Evolutionary conservation across 1,140 invertebrate species (phyloP).

Genomic region (Hetaerina americana): DNA sequence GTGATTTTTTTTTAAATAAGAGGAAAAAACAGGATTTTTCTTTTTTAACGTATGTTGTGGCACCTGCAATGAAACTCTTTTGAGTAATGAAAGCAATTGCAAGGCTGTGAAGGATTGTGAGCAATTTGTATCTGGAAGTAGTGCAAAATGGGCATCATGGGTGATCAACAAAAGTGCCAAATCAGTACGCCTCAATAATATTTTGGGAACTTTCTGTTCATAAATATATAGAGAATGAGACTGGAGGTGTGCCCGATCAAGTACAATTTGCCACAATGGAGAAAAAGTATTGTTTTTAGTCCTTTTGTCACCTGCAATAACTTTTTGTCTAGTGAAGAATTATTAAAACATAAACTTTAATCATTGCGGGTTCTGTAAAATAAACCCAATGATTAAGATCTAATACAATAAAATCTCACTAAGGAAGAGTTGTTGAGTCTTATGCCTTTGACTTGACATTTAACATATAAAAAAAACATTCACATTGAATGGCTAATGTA

Average conservation of each 20-base stretch:
- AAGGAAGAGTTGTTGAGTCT: background rate
- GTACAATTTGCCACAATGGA: background rate
- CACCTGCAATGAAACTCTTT: background rate
- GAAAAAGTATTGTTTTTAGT: background rate
- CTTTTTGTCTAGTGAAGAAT: background rate
- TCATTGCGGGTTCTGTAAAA: background rate
- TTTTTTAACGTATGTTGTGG: background rate
- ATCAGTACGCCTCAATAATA: background rate
- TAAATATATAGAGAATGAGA: background rate
- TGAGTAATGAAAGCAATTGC: background rate
- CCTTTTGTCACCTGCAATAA: background rate
- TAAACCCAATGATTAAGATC: background rate
- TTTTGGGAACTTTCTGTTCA: background rate
- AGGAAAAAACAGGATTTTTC: background rate
- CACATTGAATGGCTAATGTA: background rate
- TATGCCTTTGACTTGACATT: background rate
- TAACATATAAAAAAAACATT: background rate
- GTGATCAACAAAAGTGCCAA: background rate
- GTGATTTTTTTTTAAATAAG: background rate
- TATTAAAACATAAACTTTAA: background rate
- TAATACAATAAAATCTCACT: background rate
- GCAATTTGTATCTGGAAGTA: background rate
- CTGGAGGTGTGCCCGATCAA: background rate
- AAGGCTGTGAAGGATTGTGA: background rate
- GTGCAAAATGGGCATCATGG: background rate